Conservation (phyloP, 2,113 vertebrate genomes). For the Centropus unirufus region DNA sequence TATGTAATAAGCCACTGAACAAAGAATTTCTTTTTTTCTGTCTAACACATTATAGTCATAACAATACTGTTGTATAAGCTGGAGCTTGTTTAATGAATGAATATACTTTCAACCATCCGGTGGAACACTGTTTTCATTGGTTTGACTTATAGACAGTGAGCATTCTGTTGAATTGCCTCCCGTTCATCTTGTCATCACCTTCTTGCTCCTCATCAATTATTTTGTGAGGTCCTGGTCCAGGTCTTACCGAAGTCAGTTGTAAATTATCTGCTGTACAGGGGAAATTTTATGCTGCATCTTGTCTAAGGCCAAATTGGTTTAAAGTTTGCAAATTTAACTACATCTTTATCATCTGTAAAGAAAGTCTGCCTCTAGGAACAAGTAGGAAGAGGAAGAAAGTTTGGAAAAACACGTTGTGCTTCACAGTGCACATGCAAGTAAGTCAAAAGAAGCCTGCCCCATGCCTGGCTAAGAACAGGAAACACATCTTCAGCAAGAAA, state of each 20-base stretch:
- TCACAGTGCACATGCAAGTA: neutral
- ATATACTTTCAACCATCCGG: neutral
- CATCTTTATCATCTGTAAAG: neutral
- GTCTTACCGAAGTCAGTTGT: neutral
- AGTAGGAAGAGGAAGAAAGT: neutral
- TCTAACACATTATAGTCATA: neutral
- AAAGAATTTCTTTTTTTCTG: neutral
- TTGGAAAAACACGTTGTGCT: neutral
- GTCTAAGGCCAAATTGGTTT: neutral
- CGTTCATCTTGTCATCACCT: neutral
- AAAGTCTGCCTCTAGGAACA: neutral
- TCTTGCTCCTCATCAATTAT: neutral
- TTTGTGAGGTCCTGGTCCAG: neutral
- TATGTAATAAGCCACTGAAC: neutral
- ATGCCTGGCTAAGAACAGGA: neutral
- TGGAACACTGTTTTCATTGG: neutral
- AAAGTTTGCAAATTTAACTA: neutral
- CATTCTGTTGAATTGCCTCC: neutral
- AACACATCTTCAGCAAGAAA: neutral
- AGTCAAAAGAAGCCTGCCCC: neutral
- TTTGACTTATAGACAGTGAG: neutral
- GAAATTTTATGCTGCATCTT: neutral
- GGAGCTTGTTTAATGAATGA: conserved; percentile 12
- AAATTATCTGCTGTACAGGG: neutral
- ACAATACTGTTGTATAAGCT: neutral